Conservation (phyloP, 2,113 vertebrate genomes). For the Leptobrachium ailaonicum region DNA sequence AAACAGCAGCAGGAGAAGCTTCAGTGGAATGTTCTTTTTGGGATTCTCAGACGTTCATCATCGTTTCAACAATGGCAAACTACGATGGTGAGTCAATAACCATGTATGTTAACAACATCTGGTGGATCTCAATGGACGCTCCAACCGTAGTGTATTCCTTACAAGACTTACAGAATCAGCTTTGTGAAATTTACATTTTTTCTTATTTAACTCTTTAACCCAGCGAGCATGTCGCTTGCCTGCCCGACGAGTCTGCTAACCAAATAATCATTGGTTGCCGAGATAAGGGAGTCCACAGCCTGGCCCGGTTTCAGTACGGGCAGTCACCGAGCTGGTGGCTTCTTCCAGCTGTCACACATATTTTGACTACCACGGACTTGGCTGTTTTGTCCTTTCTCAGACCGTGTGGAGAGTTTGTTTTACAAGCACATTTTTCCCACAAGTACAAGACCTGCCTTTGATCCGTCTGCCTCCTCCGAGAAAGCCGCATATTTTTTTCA, state of each 20-base stretch:
- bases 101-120: too few relatives aligned
- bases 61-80: too few relatives aligned
- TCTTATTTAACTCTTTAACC: neutral
- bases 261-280: neutral
- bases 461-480: constrained; percentile 20
- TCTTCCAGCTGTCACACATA: constrained; percentile 52
- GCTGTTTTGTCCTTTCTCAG: constrained; percentile 36
- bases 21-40: too few relatives aligned
- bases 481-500: constrained; percentile 3
- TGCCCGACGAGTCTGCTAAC: neutral
- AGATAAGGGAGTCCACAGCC: neutral
- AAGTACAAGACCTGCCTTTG: constrained; percentile 20
- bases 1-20: too few relatives aligned
- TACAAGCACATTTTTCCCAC: constrained; percentile 33
- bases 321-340: constrained; percentile 1
- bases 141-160: too few relatives aligned
- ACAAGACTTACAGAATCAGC: too few relatives aligned
- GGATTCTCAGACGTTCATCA: too few relatives aligned
- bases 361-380: constrained; percentile 33
- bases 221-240: neutral
- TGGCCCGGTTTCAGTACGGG: neutral
- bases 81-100: too few relatives aligned
- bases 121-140: too few relatives aligned
- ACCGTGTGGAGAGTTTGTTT: constrained; percentile 35
- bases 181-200: too few relatives aligned